phyloP scores from a whole-genome alignment of 2,797 vertebrate species.

The Microchirus variegatus region DNA sequence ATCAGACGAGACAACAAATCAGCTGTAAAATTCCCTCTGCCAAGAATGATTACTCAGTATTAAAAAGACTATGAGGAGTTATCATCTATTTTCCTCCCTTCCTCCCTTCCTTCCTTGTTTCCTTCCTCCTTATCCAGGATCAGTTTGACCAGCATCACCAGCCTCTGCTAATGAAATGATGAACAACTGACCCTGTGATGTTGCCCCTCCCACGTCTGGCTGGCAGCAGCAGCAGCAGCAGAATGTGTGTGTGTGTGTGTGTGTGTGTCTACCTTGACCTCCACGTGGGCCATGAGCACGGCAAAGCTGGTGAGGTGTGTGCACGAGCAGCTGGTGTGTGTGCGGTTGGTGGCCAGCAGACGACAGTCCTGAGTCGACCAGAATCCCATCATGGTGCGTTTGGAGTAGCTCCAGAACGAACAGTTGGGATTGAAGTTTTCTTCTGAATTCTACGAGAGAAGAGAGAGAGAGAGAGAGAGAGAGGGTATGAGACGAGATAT shows the following conservation, averaged over 20 bases:
- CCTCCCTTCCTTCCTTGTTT: constrained; percentile 17
- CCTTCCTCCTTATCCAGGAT: constrained; percentile 14
- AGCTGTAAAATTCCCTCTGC: constrained; percentile 41
- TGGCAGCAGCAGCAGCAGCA: not conserved
- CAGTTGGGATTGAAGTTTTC: constrained; percentile 99
- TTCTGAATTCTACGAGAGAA: constrained; percentile 88
- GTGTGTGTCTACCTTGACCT: constrained; percentile 90
- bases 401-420: constrained; percentile 99
- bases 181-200: constrained; percentile 55
- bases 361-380: constrained; percentile 99
- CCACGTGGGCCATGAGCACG: constrained; percentile 95
- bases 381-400: constrained; percentile 95
- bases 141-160: constrained; percentile 31
- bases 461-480: not conserved
- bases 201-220: constrained; percentile 29
- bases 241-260: constrained; percentile 41
- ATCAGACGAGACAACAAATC: constrained; percentile 41
- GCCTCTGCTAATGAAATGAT: constrained; percentile 58
- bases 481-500: not conserved
- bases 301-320: constrained; percentile 99
- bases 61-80: constrained; percentile 31
- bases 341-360: constrained; percentile 92
- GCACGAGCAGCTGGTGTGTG: constrained; percentile 97
- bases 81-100: constrained; percentile 43
- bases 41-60: constrained; percentile 47